Percentiles rank a stretch among this genome's conserved stretches.
These are phyloP conservation scores for Epinotia brunnichana DNA, from an alignment of 2,888 invertebrate genomes.

Conservation along the genomic window DNA sequence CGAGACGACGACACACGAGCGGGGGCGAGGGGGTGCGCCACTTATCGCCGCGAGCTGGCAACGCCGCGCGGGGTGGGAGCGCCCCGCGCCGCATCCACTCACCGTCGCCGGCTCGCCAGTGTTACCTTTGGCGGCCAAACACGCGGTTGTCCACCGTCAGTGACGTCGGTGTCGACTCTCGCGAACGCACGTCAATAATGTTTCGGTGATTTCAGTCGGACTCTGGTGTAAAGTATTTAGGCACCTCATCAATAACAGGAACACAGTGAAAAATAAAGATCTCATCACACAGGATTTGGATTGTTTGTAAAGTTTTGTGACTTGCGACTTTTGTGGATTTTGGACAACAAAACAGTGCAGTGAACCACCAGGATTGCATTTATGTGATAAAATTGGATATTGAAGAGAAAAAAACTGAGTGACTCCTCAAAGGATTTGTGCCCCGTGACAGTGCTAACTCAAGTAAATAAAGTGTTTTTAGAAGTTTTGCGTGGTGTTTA, in stretches of 20 bases:
- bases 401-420: slow-evolving; percentile 62
- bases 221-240: slow-evolving; percentile 81
- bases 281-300: slow-evolving; percentile 76
- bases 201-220: slow-evolving; percentile 80
- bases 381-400: slow-evolving; percentile 71
- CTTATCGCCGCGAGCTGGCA: slow-evolving; percentile 83
- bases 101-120: slow-evolving; percentile 85
- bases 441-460: slow-evolving; percentile 60
- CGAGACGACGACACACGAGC: slow-evolving; percentile 78
- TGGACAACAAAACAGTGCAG: slow-evolving; percentile 74
- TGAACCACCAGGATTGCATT: slow-evolving; percentile 74
- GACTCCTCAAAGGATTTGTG: slow-evolving; percentile 58
- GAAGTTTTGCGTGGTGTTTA: slow-evolving; percentile 51
- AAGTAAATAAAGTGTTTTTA: slow-evolving; percentile 67
- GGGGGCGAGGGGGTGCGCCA: slow-evolving; percentile 83
- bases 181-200: slow-evolving; percentile 82
- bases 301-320: slow-evolving; percentile 71
- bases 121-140: slow-evolving; percentile 85
- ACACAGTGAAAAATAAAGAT: slow-evolving; percentile 86
- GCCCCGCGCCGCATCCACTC: slow-evolving; percentile 84
- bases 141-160: slow-evolving; percentile 80
- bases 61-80: slow-evolving; percentile 82
- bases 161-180: slow-evolving; percentile 82
- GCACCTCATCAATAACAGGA: slow-evolving; percentile 86
- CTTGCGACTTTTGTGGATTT: slow-evolving; percentile 73